phyloP scores from a whole-genome alignment of 1,140 invertebrate species.

The Procambarus clarkii region DNA sequence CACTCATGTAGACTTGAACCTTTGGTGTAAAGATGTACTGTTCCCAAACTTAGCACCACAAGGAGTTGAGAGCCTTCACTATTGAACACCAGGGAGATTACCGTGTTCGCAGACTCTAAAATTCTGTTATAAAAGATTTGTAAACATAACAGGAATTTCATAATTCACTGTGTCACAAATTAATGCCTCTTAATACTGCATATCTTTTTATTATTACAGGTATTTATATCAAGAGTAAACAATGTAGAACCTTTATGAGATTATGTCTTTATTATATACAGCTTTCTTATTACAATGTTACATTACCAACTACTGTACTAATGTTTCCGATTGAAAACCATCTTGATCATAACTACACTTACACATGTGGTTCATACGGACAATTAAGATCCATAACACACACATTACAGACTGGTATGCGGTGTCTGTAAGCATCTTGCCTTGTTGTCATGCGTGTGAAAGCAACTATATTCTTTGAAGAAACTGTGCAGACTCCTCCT shows the following conservation, averaged over 20 bases:
- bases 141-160: not conserved
- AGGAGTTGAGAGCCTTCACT: conserved; percentile 55
- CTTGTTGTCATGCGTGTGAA: conserved; percentile 56
- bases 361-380: conserved; percentile 61
- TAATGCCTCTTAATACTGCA: too few species aligned
- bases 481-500: conserved; percentile 58
- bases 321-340: too few species aligned
- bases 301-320: too few species aligned
- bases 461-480: conserved; percentile 57
- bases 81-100: conserved; percentile 42
- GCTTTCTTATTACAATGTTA: too few species aligned
- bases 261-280: too few species aligned
- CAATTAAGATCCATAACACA: conserved; percentile 55
- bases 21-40: conserved; percentile 50
- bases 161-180: not conserved
- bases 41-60: conserved; percentile 44
- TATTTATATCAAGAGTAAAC: too few species aligned
- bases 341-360: conserved; percentile 13
- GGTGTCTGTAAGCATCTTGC: conserved; percentile 51
- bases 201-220: too few species aligned
- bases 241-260: too few species aligned
- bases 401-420: conserved; percentile 49
- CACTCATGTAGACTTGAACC: conserved; percentile 42
- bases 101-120: conserved; percentile 45
- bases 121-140: conserved; percentile 23